These are phyloP conservation scores for Haliclona indistincta DNA, from an alignment of 37 sponge, comb jelly and placozoan genomes.

Conservation along the genomic window DNA sequence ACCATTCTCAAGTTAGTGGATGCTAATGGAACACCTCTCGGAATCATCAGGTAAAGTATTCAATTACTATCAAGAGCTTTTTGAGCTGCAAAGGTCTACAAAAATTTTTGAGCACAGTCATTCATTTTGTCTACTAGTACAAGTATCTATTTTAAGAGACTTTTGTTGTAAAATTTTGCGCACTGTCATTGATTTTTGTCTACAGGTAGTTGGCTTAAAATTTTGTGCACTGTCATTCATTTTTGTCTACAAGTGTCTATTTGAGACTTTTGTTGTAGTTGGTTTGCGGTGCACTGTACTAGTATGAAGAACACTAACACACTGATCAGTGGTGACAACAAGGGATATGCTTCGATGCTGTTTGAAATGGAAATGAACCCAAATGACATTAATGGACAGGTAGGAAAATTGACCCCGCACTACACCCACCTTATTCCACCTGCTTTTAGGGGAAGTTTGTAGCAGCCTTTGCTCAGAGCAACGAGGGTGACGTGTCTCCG, in stretches of 20 bases:
- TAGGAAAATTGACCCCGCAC: constrained; percentile 21
- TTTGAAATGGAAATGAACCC: constrained; percentile 74
- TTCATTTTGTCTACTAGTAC: no score
- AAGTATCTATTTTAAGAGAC: no score
- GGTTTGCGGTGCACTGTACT: constrained; percentile 96
- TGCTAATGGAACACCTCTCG: constrained; percentile 43
- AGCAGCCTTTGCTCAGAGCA: constrained; percentile 92
- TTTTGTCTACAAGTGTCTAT: no score
- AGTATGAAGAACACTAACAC: constrained; percentile 96
- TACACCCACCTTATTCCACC: not conserved
- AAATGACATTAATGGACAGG: constrained; percentile 72
- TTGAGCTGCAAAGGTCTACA: no score
- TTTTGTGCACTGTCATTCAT: constrained; percentile 10
- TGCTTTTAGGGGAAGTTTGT: constrained; percentile 76
- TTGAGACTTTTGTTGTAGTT: no score
- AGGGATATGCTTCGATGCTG: constrained; percentile 85
- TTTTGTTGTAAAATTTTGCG: no score
- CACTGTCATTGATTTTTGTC: not conserved
- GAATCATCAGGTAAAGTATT: constrained; percentile 82
- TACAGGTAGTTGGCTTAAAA: no score
- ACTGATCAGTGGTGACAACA: constrained; percentile 93
- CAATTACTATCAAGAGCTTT: no score
- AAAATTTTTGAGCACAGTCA: no score
- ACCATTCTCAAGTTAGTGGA: constrained; percentile 84
- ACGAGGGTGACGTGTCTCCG: constrained; percentile 91